Evolutionary conservation across 2,888 invertebrate species (phyloP).

Genomic region (Lasioglossum leucozonium): DNA sequence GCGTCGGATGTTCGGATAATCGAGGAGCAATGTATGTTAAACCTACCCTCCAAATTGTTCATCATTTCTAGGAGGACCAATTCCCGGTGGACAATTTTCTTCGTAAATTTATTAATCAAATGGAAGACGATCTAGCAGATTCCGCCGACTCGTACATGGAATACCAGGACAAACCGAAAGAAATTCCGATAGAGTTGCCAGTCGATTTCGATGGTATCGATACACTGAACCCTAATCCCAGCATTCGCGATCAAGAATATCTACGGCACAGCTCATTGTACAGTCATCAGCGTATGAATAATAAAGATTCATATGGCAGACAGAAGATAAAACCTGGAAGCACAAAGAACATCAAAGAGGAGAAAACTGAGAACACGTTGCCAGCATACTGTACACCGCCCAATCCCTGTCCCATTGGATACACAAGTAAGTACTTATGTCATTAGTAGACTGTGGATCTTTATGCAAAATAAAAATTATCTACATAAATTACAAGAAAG

Average conservation of each 20-base stretch:
- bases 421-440: constrained; percentile 88
- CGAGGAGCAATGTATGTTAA: not conserved
- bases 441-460: not conserved
- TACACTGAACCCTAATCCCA: constrained; percentile 90
- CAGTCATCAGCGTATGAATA: constrained; percentile 91
- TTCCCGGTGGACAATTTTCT: constrained; percentile 90
- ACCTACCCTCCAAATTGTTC: too few relatives aligned
- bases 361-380: constrained; percentile 95
- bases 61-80: constrained; percentile 86
- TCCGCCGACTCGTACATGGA: constrained; percentile 88
- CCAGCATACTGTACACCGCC: constrained; percentile 99
- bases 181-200: constrained; percentile 82
- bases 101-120: constrained; percentile 91
- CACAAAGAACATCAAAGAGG: constrained; percentile 88
- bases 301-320: constrained; percentile 74
- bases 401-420: constrained; percentile 98
- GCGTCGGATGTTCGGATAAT: not conserved
- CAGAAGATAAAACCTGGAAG: constrained; percentile 82
- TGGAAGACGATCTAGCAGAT: constrained; percentile 91
- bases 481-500: not conserved
- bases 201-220: constrained; percentile 91
- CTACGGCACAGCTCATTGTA: constrained; percentile 91
- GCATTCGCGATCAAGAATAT: constrained; percentile 94
- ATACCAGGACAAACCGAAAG: constrained; percentile 86
- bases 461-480: not conserved